Percentiles rank a stretch among this genome's conserved stretches.
Conservation (phyloP, 2,797 vertebrate species). For the Anguilla obscura region DNA sequence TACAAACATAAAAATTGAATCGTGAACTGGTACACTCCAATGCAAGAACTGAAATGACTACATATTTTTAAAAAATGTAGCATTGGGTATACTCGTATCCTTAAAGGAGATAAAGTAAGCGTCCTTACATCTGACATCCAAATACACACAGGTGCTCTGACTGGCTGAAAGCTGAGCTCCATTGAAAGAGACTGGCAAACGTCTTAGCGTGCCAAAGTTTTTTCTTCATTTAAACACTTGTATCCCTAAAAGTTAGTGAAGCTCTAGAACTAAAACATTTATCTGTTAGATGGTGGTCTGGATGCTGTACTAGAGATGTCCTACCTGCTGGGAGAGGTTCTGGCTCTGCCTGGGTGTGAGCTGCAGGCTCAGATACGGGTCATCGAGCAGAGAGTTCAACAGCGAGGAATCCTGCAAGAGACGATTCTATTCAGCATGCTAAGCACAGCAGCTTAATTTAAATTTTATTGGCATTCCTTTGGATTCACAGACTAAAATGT, state of each 20-base stretch:
- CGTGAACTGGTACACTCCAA: not conserved
- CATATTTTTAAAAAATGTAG: not conserved
- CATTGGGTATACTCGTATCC: not conserved
- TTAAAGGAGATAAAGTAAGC: not conserved
- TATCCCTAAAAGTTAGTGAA: not conserved
- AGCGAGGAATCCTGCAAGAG: slow-evolving; percentile 66
- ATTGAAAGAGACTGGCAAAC: not conserved
- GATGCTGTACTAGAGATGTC: not conserved
- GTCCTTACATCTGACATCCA: not conserved
- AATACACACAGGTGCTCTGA: not conserved
- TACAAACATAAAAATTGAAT: not conserved
- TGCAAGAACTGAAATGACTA: not conserved
- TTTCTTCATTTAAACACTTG: not conserved
- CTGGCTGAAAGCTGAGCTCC: too few relatives aligned
- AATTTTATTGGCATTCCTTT: not conserved
- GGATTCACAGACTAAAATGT: not conserved
- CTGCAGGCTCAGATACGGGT: slow-evolving; percentile 71
- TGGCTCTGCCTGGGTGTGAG: slow-evolving; percentile 66
- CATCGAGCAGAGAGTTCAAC: slow-evolving; percentile 75
- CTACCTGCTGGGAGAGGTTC: slow-evolving; percentile 63
- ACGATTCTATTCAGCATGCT: not conserved
- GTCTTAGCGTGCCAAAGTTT: not conserved
- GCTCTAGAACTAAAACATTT: not conserved
- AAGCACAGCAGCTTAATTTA: not conserved
- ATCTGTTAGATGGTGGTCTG: not conserved